Conservation (phyloP, 1,140 invertebrate species). For the Hypothenemus hampei region DNA sequence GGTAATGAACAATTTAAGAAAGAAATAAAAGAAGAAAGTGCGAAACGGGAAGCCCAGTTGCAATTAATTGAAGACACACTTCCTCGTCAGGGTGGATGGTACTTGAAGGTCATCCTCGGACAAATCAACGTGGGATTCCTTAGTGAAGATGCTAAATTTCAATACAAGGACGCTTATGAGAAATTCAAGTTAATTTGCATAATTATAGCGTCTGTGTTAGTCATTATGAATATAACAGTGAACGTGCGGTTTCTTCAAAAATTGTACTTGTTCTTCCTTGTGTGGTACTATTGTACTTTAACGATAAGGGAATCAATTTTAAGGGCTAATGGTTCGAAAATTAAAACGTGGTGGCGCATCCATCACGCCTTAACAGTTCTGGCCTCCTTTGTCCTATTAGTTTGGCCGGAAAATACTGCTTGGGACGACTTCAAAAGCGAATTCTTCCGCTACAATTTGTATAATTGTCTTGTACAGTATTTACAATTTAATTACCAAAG, state of each 20-base stretch:
- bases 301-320: constrained; percentile 97
- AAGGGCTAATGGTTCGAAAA: constrained; percentile 80
- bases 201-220: constrained; percentile 80
- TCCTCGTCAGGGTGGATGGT: constrained; percentile 78
- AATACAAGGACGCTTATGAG: constrained; percentile 97
- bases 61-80: constrained; percentile 78
- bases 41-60: constrained; percentile 69
- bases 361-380: constrained; percentile 97
- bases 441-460: constrained; percentile 88
- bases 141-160: constrained; percentile 86
- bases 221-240: constrained; percentile 66
- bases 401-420: constrained; percentile 90
- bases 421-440: constrained; percentile 87
- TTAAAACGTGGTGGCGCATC: constrained; percentile 96
- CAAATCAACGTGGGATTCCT: constrained; percentile 92
- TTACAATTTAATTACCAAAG: constrained; percentile 83
- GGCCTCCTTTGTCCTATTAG: constrained; percentile 84
- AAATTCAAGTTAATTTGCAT: constrained; percentile 93
- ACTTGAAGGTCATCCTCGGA: constrained; percentile 75
- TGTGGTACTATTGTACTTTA: constrained; percentile 99
- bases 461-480: constrained; percentile 60
- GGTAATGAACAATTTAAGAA: constrained; percentile 48
- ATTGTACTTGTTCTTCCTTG: constrained; percentile 88
- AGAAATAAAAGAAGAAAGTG: constrained; percentile 63
- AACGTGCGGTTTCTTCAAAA: constrained; percentile 77